Evolutionary conservation across 2,113 vertebrate species (phyloP).

Genomic region (Bombycilla garrulus): DNA sequence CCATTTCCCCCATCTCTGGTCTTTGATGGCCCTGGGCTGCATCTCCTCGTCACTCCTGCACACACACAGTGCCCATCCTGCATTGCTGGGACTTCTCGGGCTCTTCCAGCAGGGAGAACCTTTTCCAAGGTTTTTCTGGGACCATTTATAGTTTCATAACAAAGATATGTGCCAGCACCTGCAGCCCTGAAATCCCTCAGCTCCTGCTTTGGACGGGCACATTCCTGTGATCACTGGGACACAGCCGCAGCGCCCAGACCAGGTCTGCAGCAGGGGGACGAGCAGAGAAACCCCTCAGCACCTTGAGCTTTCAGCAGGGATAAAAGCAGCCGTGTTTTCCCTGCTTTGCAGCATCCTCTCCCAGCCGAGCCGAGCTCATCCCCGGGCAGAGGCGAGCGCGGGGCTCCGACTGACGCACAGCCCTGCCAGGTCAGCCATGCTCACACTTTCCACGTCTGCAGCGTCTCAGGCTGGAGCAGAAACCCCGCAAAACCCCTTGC

Average conservation of each 20-base stretch:
- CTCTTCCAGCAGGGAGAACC: background rate
- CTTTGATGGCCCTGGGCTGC: background rate
- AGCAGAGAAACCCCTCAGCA: background rate
- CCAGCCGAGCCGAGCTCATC: background rate
- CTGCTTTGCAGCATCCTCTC: background rate
- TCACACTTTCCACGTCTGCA: background rate
- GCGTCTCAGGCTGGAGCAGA: background rate
- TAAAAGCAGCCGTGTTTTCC: background rate
- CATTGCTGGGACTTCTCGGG: background rate
- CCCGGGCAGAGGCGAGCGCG: background rate
- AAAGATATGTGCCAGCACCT: accelerated
- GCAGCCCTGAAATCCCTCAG: background rate
- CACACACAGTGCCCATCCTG: background rate
- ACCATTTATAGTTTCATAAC: background rate
- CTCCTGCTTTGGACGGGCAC: background rate
- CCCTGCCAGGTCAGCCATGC: background rate
- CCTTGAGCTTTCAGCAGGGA: background rate
- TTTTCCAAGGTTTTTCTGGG: accelerated
- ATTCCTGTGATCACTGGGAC: accelerated
- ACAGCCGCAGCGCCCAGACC: background rate
- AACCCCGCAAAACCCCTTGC: background rate
- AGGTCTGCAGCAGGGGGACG: background rate
- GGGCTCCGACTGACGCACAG: background rate
- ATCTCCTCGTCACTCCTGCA: background rate
- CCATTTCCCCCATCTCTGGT: background rate